These are phyloP conservation scores for Felis catus DNA, from an alignment of 2,113 vertebrate species.

Conservation along the genomic window DNA sequence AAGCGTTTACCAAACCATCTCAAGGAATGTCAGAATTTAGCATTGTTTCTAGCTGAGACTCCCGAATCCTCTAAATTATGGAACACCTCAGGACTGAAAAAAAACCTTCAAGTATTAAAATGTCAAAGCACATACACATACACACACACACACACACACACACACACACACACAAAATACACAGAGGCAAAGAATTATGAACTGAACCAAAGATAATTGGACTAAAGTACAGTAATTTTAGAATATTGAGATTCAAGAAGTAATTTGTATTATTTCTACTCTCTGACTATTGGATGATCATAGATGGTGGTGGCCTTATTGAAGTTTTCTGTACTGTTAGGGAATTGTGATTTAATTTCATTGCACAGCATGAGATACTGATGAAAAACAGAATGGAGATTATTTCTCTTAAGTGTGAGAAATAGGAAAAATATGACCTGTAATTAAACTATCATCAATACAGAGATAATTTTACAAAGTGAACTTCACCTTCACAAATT, in stretches of 20 bases:
- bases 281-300: not conserved
- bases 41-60: not conserved
- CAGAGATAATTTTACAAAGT: conserved; percentile 25
- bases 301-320: not conserved
- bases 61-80: conserved; percentile 23
- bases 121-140: not conserved
- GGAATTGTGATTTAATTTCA: not conserved
- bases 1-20: not conserved
- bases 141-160: not conserved
- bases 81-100: not conserved
- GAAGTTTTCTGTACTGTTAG: not conserved
- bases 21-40: not conserved
- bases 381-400: not conserved
- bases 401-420: conserved; percentile 3
- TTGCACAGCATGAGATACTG: not conserved
- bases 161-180: not conserved
- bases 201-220: not conserved
- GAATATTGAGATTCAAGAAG: conserved; percentile 33
- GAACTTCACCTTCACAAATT: conserved; percentile 2
- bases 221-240: conserved; percentile 21
- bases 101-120: not conserved
- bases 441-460: not conserved
- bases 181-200: not conserved
- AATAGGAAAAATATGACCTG: not conserved
- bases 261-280: conserved; percentile 13